Conservation (phyloP, 2,888 invertebrate species). For the Euplexia lucipara region DNA sequence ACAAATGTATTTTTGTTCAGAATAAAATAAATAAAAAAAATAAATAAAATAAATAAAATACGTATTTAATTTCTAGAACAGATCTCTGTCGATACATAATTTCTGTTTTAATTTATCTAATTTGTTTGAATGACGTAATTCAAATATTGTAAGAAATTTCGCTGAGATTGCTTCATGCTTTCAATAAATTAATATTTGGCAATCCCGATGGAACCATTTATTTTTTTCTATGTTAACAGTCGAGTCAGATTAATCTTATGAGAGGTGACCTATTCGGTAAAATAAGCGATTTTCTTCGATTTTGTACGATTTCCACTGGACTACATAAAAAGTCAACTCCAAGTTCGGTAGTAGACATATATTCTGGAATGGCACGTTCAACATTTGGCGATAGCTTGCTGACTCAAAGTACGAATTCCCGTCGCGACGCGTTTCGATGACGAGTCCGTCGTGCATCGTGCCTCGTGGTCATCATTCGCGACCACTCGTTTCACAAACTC, state of each 20-base stretch:
- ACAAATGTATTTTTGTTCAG: too few relatives aligned
- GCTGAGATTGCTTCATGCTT: neutral
- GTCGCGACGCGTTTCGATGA: conserved; percentile 65
- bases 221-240: neutral
- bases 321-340: conserved; percentile 20
- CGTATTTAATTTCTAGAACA: conserved; percentile 64
- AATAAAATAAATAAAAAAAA: too few relatives aligned
- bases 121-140: conserved; percentile 52
- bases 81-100: conserved; percentile 48
- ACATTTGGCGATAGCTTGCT: conserved; percentile 45
- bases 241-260: neutral
- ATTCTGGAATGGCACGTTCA: conserved; percentile 25
- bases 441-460: conserved; percentile 62
- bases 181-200: conserved; percentile 16
- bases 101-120: conserved; percentile 44
- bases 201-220: neutral
- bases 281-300: conserved; percentile 20
- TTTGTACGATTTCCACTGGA: conserved; percentile 4
- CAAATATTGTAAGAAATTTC: conserved; percentile 7
- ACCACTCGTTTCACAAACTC: conserved; percentile 80
- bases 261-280: neutral
- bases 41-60: too few relatives aligned
- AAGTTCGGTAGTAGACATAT: conserved; percentile 9
- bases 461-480: conserved; percentile 69
- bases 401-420: conserved; percentile 61